Conservation (phyloP, 1,140 invertebrate species). For the Conopomorpha cramerella region DNA sequence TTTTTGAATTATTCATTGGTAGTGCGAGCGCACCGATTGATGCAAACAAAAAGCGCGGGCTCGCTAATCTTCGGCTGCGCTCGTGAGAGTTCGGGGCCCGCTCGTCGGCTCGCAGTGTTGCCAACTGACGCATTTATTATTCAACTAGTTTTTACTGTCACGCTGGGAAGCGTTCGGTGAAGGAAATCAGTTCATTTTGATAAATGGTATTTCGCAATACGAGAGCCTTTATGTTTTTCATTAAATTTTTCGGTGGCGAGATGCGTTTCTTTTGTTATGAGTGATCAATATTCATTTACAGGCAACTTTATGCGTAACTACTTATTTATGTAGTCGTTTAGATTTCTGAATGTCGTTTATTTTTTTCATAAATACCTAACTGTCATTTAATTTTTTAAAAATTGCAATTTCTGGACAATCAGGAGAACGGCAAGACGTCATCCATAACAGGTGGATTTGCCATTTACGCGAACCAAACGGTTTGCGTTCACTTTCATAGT, state of each 20-base stretch:
- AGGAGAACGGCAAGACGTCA: too few species aligned
- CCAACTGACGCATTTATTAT: conserved; percentile 50
- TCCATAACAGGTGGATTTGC: too few species aligned
- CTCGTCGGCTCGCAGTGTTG: conserved; percentile 37
- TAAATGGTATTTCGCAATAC: conserved; percentile 43
- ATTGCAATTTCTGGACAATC: too few species aligned
- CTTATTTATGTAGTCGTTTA: too few species aligned
- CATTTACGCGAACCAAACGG: too few species aligned
- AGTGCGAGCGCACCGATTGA: conserved; percentile 58
- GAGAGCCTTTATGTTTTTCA: conserved; percentile 21
- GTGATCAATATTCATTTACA: too few species aligned
- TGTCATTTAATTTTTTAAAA: too few species aligned
- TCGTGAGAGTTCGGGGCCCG: conserved; percentile 41
- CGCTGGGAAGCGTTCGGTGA: conserved; percentile 54
- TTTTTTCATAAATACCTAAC: too few species aligned
- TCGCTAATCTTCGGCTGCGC: conserved; percentile 53
- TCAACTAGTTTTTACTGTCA: conserved; percentile 56
- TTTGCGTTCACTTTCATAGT: too few species aligned
- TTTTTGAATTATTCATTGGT: conserved; percentile 60
- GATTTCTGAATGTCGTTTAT: too few species aligned
- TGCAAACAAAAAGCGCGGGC: conserved; percentile 54
- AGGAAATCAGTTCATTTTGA: conserved; percentile 54
- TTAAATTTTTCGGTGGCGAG: conserved; percentile 43
- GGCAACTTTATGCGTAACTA: too few species aligned
- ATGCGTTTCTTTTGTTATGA: conserved; percentile 26